phyloP scores from a whole-genome alignment of 2,797 vertebrate genomes.

The Trachops cirrhosus region DNA sequence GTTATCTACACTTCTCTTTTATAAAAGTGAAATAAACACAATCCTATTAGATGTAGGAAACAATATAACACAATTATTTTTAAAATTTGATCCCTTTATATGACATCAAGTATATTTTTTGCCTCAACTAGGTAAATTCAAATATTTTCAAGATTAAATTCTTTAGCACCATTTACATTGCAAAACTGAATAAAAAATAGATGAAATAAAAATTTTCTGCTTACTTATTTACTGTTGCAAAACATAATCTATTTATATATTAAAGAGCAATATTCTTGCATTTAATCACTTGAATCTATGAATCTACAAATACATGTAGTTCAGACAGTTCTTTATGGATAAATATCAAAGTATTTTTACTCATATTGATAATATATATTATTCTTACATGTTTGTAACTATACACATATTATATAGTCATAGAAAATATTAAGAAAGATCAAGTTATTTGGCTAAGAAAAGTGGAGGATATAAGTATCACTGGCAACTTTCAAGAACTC shows the following conservation, averaged over 20 bases:
- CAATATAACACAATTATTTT: background rate
- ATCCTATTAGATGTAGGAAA: background rate
- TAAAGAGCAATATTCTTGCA: background rate
- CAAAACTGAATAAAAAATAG: constrained; percentile 3
- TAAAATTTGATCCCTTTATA: background rate
- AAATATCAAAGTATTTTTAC: constrained; percentile 1
- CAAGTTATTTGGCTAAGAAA: background rate
- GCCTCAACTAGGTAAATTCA: constrained; percentile 8
- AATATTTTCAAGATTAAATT: constrained; percentile 41
- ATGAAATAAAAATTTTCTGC: background rate
- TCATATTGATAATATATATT: background rate
- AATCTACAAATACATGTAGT: constrained; percentile 20
- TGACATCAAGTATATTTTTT: background rate
- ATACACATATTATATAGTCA: background rate
- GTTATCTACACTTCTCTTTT: background rate
- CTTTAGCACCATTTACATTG: background rate
- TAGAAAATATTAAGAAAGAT: background rate
- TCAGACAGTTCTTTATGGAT: background rate
- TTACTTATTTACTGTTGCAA: background rate
- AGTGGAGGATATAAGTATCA: background rate
- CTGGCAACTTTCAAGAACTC: background rate
- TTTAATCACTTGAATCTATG: constrained; percentile 5
- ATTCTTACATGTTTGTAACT: background rate
- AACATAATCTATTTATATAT: background rate
- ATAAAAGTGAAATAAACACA: background rate